Conservation (phyloP, 1,140 invertebrate genomes). For the Cydia strobilella region DNA sequence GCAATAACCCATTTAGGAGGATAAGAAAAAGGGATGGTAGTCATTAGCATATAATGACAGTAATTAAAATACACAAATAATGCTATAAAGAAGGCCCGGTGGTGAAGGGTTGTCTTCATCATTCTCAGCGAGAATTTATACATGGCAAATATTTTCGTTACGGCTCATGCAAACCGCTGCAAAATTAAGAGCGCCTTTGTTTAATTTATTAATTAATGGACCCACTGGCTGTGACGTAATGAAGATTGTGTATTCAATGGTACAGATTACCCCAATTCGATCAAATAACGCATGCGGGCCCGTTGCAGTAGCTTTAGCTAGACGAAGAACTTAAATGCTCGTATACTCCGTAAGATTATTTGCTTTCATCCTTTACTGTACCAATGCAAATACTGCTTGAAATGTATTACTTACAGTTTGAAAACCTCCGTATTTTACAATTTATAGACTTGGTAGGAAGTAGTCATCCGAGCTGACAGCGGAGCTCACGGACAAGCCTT, state of each 20-base stretch:
- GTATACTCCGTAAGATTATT: not conserved
- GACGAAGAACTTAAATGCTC: not conserved
- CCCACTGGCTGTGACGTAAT: constrained; percentile 59
- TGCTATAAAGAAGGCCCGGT: constrained; percentile 78
- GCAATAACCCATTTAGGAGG: constrained; percentile 77
- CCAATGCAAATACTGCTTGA: not conserved
- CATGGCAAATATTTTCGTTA: constrained; percentile 77
- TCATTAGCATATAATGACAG: constrained; percentile 82
- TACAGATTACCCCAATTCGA: constrained; percentile 28
- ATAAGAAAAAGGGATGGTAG: constrained; percentile 81
- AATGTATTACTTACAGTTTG: not conserved
- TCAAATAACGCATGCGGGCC: constrained; percentile 22
- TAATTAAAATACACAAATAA: constrained; percentile 82
- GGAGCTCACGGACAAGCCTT: constrained; percentile 37
- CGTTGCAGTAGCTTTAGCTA: not conserved
- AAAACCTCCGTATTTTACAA: not conserved
- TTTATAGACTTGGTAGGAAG: not conserved
- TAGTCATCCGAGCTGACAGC: constrained; percentile 1
- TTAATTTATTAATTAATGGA: constrained; percentile 80
- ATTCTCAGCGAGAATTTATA: constrained; percentile 73
- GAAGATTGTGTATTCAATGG: constrained; percentile 30
- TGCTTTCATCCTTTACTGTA: not conserved
- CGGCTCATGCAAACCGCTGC: constrained; percentile 63
- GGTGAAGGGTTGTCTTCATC: constrained; percentile 80
- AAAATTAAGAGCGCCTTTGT: constrained; percentile 73